Evolutionary conservation across 64 coral and sea anemone genomes (phyloP), one percentile per base, ranked within the genome.

Genomic region (Actinia equina): DNA sequence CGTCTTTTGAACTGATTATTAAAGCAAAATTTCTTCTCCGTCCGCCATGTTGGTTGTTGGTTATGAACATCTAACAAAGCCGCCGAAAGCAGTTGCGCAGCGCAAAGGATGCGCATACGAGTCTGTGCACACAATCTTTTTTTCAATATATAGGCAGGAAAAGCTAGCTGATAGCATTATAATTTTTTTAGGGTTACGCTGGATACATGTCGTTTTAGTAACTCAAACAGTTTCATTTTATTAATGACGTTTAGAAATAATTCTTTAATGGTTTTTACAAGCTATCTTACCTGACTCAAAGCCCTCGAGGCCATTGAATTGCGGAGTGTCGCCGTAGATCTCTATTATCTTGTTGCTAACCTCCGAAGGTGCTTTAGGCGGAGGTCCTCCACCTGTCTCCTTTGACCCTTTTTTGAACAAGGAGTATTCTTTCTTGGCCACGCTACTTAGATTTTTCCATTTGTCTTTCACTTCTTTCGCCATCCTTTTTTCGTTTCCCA

Each of bases 401-500:
- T 74, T 74, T 27, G 62, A 71, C 51, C 41, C 62, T 71, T 70
- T 43, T 45, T 20, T 37, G 44, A 86, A 86, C 19, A 22, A 41
- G 20, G 19, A 41, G 26, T 60, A 71, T n/a, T 86, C 85, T 86
- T 46, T 86, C 16, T 86, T 86, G 3, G 85, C 59, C 5, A 62
- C 15, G 37, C 59, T 67, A 70, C 67, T 18, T 37, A 86, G 13
- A 86, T 86, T 86, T 70, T 86, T 86, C 85, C 85, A 71, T 22
- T 71, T 86, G 60, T 86, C 60, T 12, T 20, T 6, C 20, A 86
- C 41, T 23, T 86, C 85, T 44, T 15, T 43, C 46, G 20, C 59
- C 15, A 43, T 67, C 30, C 61, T 26, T 37, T 37, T 86, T 19
- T 86, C 85, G 17, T 45, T 65, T 69, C 85, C 85, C n/a, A 86